phyloP scores from a whole-genome alignment of 2,888 invertebrate genomes.

The Rhagium mordax region DNA sequence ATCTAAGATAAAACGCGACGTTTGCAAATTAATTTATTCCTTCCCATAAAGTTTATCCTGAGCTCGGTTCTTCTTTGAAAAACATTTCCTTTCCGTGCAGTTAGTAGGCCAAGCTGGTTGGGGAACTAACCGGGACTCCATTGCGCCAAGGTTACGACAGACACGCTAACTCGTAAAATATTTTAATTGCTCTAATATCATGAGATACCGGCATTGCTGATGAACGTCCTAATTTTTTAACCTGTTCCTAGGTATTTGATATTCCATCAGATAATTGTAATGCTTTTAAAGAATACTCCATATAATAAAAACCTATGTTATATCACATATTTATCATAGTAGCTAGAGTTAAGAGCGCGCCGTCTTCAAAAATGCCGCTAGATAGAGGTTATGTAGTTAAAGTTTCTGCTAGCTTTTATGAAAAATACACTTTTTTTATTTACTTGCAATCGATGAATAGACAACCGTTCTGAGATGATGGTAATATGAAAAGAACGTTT shows the following conservation, averaged over 20 bases:
- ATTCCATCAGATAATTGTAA: background rate
- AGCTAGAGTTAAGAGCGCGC: no score
- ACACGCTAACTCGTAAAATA: conserved; percentile 65
- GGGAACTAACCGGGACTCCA: conserved; percentile 43
- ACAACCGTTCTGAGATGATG: no score
- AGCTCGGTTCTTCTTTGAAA: conserved; percentile 44
- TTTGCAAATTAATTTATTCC: conserved; percentile 44
- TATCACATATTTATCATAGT: background rate
- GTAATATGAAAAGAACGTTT: no score
- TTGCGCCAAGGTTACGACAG: conserved; percentile 57
- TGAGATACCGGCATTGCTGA: conserved; percentile 63
- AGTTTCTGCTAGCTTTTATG: no score
- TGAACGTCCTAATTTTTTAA: conserved; percentile 32
- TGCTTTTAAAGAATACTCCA: background rate
- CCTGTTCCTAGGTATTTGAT: conserved; percentile 9
- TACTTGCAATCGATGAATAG: no score
- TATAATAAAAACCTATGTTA: background rate
- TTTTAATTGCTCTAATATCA: conserved; percentile 63
- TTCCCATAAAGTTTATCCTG: conserved; percentile 44
- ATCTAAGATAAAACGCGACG: conserved; percentile 15
- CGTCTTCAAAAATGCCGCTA: no score
- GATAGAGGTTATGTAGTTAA: no score
- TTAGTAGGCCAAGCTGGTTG: conserved; percentile 15
- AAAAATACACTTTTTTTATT: no score
- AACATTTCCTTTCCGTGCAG: conserved; percentile 50